phyloP scores from a whole-genome alignment of 2,888 invertebrate genomes.

The Ashinkailepas kermadecensis region DNA sequence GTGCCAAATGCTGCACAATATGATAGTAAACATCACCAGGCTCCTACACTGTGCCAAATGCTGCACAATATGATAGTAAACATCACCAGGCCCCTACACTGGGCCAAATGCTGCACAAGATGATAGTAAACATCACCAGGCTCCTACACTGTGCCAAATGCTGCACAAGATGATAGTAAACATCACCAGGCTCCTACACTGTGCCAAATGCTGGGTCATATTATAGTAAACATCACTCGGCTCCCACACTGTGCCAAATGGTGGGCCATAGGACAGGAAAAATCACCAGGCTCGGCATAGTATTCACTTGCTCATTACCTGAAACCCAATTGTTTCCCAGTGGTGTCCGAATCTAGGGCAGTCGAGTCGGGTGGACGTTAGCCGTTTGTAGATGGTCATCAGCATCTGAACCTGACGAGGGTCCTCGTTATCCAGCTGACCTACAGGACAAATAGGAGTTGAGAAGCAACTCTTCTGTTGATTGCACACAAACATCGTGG shows the following conservation, averaged over 20 bases:
- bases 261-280: too few species aligned
- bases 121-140: too few species aligned
- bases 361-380: slow-evolving; percentile 44
- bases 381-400: slow-evolving; percentile 45
- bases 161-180: too few species aligned
- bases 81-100: background rate
- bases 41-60: too few species aligned
- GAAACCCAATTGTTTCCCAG: slow-evolving; percentile 52
- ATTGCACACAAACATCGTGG: too few species aligned
- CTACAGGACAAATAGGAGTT: slow-evolving; percentile 1
- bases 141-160: too few species aligned
- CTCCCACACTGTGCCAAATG: too few species aligned
- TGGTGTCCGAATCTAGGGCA: slow-evolving; percentile 47
- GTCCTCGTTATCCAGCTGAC: slow-evolving; percentile 40
- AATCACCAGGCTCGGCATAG: too few species aligned
- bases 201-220: background rate
- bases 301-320: slow-evolving; percentile 36
- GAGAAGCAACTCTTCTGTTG: too few species aligned
- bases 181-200: background rate
- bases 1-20: background rate
- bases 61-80: too few species aligned
- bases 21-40: too few species aligned
- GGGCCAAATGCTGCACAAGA: background rate
- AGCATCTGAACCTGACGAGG: slow-evolving; percentile 43
- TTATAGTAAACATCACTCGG: too few species aligned